Evolutionary conservation across 2,888 invertebrate genomes (phyloP), one percentile per base, ranked within the genome.

Genomic region (Stenchaetothrips biformis): DNA sequence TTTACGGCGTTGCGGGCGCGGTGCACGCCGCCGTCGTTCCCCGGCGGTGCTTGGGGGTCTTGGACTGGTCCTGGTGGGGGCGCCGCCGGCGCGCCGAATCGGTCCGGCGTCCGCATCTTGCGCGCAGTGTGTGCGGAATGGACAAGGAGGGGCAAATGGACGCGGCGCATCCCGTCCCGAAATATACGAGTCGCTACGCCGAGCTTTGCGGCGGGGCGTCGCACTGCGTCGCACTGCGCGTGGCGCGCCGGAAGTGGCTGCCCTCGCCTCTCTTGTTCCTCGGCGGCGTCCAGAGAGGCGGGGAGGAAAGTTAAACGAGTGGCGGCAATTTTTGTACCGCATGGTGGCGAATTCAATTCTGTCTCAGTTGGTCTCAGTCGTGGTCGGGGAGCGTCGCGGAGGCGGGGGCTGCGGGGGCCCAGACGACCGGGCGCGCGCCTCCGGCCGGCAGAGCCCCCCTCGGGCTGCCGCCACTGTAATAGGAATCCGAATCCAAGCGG

Each of bases 201-300:
- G 37, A 4, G 37, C 37, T 2, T 37, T 53, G 53, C 16, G 53
- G 53, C 53, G 53, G 53, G 79, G 82, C 82, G 82, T 81, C 80
- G 82, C 82, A 82, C 74, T 11, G 78, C 77, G 18, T 16, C 27
- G 78, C 77, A 49, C 47, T 78, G 79, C 53, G 18, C 11, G 53
- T 53, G 53, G 4, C 18, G 53, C 81, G 82, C 81, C 82, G 82
- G 84, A 82, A 83, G 83, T 80, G 81, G 80, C 79, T 8, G 18
- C 78, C 80, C 77, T 59, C 77, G 79, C 79, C 79, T 80, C 78
- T 37, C 37, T 37, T 37, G 37, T 37, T 37, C 37, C 37, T 82
- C 78, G 81, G 81, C 81, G 81, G 74, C 77, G 27, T 49, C 13
- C n/a, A 48, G 59, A 25, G 49, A 62, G 53, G 79, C 80, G 80